Conservation (phyloP, 2,888 invertebrate species). For the Eupithecia abbreviata region DNA sequence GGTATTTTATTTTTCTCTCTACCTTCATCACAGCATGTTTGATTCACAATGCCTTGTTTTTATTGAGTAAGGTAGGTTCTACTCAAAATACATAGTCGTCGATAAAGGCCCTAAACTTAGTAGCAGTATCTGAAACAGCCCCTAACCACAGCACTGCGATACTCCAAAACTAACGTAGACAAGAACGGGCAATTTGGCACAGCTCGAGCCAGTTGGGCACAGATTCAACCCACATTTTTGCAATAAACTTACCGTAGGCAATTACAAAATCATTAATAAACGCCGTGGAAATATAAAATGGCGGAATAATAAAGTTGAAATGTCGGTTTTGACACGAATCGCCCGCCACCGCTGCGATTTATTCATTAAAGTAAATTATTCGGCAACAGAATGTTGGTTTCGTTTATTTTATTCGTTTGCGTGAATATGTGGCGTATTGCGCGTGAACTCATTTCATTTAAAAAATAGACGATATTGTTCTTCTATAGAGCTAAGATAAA, state of each 20-base stretch:
- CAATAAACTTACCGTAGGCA: conserved; percentile 63
- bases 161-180: conserved; percentile 19
- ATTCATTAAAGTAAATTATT: conserved; percentile 66
- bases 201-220: conserved; percentile 20
- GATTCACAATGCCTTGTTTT: neutral
- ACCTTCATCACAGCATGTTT: neutral
- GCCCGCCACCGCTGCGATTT: conserved; percentile 55
- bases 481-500: neutral
- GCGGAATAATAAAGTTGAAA: conserved; percentile 63
- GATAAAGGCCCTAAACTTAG: neutral
- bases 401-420: conserved; percentile 32
- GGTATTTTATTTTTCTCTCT: neutral
- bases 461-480: neutral
- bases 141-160: neutral
- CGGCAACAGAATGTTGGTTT: conserved; percentile 49
- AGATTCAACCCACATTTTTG: conserved; percentile 41
- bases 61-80: neutral
- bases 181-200: conserved; percentile 29
- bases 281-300: conserved; percentile 71
- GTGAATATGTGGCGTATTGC: conserved; percentile 14
- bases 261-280: conserved; percentile 79
- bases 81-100: neutral
- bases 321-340: conserved; percentile 54
- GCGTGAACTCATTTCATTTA: neutral
- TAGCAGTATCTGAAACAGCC: neutral